phyloP scores from a whole-genome alignment of 1,140 invertebrate genomes.

The Gryon sp. region DNA sequence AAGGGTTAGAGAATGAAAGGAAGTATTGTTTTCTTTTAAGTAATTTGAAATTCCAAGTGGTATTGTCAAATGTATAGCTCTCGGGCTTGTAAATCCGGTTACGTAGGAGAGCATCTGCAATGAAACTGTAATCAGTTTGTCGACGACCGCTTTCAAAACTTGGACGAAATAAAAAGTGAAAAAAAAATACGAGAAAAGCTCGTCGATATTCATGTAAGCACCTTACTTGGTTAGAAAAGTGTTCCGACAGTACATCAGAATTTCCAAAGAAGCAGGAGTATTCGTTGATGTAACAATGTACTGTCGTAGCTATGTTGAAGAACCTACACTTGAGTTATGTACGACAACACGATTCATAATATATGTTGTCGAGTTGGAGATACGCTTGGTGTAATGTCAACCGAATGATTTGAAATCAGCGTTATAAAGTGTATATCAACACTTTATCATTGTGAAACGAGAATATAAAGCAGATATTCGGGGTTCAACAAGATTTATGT shows the following conservation, averaged over 20 bases:
- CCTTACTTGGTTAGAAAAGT: constrained; percentile 46
- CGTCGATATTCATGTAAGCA: constrained; percentile 57
- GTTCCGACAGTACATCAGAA: constrained; percentile 41
- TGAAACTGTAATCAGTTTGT: constrained; percentile 47
- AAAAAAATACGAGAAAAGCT: constrained; percentile 20
- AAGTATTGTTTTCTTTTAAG: constrained; percentile 14
- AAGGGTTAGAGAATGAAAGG: background rate
- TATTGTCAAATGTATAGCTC: constrained; percentile 14
- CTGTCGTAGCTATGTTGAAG: constrained; percentile 16
- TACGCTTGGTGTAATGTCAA: constrained; percentile 52
- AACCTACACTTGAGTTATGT: constrained; percentile 47
- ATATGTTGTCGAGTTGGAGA: constrained; percentile 27
- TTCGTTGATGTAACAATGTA: constrained; percentile 30
- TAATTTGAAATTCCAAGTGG: constrained; percentile 22
- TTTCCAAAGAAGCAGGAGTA: constrained; percentile 27
- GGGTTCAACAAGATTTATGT: constrained; percentile 42
- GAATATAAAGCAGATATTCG: constrained; percentile 58
- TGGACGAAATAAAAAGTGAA: constrained; percentile 12
- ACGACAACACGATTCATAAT: constrained; percentile 43
- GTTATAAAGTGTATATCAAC: constrained; percentile 52
- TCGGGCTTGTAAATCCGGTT: constrained; percentile 26
- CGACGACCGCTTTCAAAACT: constrained; percentile 20
- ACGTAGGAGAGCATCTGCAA: constrained; percentile 31
- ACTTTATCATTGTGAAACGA: constrained; percentile 44
- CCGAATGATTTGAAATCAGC: constrained; percentile 49